A percentile compares a stretch with the other conserved stretches of the same genome.
phyloP scores from a whole-genome alignment of 2,113 vertebrate genomes.

The Rhea americana region DNA sequence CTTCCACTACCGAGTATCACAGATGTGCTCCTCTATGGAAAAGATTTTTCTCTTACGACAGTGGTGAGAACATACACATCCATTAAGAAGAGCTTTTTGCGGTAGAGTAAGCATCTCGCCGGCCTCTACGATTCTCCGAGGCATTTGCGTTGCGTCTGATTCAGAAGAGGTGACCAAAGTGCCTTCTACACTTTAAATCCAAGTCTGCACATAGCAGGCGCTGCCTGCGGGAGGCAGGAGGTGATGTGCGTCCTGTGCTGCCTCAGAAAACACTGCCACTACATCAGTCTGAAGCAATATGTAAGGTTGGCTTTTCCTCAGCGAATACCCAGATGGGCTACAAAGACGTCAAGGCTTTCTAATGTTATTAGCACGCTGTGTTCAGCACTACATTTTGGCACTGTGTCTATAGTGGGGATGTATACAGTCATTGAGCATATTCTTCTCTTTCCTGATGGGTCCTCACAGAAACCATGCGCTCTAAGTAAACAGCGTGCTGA shows the following conservation, averaged over 20 bases:
- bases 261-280: neutral
- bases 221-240: neutral
- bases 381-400: neutral
- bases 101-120: neutral
- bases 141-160: rapidly evolving
- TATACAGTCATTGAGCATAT: neutral
- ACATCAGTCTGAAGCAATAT: neutral
- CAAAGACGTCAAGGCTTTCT: neutral
- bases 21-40: neutral
- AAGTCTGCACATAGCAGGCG: rapidly evolving
- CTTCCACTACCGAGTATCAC: neutral
- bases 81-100: neutral
- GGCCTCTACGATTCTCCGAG: neutral
- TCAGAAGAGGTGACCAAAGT: neutral
- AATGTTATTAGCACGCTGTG: neutral
- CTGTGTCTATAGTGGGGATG: neutral
- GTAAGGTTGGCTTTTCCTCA: neutral
- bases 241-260: neutral
- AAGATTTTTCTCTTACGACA: neutral
- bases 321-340: neutral
- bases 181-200: neutral
- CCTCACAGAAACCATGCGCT: neutral
- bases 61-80: neutral
- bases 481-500: neutral
- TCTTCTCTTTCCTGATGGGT: neutral